Percentiles rank a stretch among this genome's conserved stretches.
Conservation (phyloP, 2,797 vertebrate genomes). For the Chrysolophus pictus region DNA sequence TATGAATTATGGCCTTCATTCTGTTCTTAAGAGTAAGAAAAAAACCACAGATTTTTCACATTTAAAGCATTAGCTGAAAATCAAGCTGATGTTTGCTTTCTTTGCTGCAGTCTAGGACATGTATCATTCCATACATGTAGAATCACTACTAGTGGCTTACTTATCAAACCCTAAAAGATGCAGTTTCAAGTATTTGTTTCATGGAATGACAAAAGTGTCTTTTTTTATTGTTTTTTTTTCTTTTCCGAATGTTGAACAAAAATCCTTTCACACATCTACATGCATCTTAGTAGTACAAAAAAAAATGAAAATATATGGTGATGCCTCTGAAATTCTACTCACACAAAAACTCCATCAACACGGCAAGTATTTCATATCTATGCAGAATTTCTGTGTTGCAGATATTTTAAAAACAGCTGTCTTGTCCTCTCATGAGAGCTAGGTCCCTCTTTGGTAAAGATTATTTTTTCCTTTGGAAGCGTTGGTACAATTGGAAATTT, state of each 20-base stretch:
- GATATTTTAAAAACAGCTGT: background rate
- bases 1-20: background rate
- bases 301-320: background rate
- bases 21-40: background rate
- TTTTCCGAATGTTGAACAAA: background rate
- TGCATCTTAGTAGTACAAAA: background rate
- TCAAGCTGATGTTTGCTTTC: background rate
- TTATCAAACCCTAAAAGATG: background rate
- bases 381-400: background rate
- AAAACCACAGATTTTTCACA: rapidly evolving
- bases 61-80: background rate
- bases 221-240: too few relatives aligned
- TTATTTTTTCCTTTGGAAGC: background rate
- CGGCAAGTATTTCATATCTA: background rate
- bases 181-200: background rate
- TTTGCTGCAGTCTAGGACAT: too few relatives aligned
- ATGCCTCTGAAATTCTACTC: background rate
- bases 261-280: background rate
- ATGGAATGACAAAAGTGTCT: background rate
- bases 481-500: background rate
- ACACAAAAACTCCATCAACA: background rate
- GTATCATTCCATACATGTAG: too few relatives aligned
- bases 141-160: background rate
- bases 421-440: background rate
- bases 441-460: background rate